These are phyloP conservation scores for Danaus plexippus DNA, from an alignment of 1,140 invertebrate genomes.

Conservation along the genomic window DNA sequence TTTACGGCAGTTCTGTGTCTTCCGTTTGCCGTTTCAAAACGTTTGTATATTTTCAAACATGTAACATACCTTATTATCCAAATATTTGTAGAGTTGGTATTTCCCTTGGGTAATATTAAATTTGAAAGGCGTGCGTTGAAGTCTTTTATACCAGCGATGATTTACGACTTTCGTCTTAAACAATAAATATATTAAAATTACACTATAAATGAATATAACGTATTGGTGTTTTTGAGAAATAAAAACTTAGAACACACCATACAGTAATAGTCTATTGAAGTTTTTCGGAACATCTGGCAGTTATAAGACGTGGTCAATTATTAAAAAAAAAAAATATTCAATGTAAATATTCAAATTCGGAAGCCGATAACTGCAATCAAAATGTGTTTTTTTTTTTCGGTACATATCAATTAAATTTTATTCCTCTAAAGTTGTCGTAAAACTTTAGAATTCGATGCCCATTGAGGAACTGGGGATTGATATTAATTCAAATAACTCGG, in stretches of 20 bases:
- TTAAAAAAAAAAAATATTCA: conserved; percentile 38
- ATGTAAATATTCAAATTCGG: conserved; percentile 70
- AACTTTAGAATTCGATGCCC: conserved; percentile 70
- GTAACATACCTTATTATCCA: neutral
- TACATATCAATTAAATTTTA: conserved; percentile 72
- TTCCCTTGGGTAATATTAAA: neutral
- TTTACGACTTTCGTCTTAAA: neutral
- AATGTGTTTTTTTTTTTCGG: conserved; percentile 48
- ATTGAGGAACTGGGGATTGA: conserved; percentile 71
- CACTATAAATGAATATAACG: too few relatives aligned
- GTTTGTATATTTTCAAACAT: too few relatives aligned
- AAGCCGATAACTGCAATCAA: conserved; percentile 68
- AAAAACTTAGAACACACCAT: too few relatives aligned
- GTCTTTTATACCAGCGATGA: conserved; percentile 10
- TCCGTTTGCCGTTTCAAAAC: too few relatives aligned
- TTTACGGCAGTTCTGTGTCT: too few relatives aligned
- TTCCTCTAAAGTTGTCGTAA: conserved; percentile 65
- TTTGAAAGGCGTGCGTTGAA: conserved; percentile 13
- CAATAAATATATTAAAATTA: neutral
- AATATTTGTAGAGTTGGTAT: neutral
- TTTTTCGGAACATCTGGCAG: conserved; percentile 1
- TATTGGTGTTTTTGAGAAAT: too few relatives aligned
- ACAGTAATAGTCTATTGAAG: too few relatives aligned
- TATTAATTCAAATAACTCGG: conserved; percentile 72
- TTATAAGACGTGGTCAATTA: conserved; percentile 16